These are phyloP conservation scores for Thyatira batis DNA, from an alignment of 2,888 invertebrate genomes.

Conservation along the genomic window DNA sequence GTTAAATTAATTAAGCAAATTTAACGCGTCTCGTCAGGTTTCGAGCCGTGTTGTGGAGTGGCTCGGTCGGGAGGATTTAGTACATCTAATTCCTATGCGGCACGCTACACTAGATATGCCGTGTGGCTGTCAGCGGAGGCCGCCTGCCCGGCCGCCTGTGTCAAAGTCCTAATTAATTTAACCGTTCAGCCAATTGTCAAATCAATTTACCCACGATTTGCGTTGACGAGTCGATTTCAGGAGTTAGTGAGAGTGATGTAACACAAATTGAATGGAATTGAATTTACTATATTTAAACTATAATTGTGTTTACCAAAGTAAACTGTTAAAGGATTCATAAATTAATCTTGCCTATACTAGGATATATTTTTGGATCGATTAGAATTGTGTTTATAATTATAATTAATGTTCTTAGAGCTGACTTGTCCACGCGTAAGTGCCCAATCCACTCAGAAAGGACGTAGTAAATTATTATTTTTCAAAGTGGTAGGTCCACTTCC, in stretches of 20 bases:
- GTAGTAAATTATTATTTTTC: not conserved
- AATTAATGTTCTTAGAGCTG: no score
- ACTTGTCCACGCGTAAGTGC: no score
- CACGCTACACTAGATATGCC: slow-evolving; percentile 13
- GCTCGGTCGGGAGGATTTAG: slow-evolving; percentile 3
- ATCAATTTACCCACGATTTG: slow-evolving; percentile 22
- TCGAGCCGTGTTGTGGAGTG: slow-evolving; percentile 12
- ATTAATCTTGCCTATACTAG: no score
- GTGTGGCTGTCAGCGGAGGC: slow-evolving; percentile 21
- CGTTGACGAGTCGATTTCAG: not conserved
- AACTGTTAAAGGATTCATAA: no score
- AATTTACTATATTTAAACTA: no score
- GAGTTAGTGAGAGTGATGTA: not conserved
- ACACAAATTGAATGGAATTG: no score
- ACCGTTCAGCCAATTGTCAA: slow-evolving; percentile 20
- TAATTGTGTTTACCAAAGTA: no score
- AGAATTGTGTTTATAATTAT: no score
- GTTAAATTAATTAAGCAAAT: slow-evolving; percentile 28
- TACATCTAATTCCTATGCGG: slow-evolving; percentile 18
- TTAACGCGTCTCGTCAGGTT: not conserved
- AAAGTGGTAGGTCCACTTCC: not conserved
- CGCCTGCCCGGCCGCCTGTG: slow-evolving; percentile 17
- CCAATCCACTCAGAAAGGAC: no score
- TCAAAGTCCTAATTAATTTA: slow-evolving; percentile 38
- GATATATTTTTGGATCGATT: no score